These are phyloP conservation scores for Spodoptera frugiperda DNA, from an alignment of 1,140 invertebrate species.

Conservation along the genomic window DNA sequence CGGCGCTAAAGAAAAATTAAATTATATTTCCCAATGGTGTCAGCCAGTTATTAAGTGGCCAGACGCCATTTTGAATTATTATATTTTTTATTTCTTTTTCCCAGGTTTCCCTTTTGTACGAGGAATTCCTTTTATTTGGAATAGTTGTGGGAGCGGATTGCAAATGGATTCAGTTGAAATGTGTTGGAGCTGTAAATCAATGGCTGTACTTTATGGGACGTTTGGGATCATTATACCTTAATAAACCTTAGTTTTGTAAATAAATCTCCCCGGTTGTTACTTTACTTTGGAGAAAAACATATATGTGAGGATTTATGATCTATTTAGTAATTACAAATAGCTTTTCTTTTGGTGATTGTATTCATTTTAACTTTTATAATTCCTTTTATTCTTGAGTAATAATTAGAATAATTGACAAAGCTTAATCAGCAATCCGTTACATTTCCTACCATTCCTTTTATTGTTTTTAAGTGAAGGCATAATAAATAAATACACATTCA, in stretches of 20 bases:
- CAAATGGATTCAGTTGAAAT: slow-evolving; percentile 71
- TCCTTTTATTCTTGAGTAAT: neutral
- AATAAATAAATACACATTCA: no score
- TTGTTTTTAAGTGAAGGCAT: no score
- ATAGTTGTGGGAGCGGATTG: slow-evolving; percentile 77
- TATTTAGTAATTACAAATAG: slow-evolving; percentile 20
- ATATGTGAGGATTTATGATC: slow-evolving; percentile 3
- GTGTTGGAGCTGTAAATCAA: slow-evolving; percentile 68
- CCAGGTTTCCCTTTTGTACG: slow-evolving; percentile 77
- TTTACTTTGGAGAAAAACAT: slow-evolving; percentile 20
- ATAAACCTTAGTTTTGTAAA: slow-evolving; percentile 45
- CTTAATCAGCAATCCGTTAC: no score
- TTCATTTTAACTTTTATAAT: neutral
- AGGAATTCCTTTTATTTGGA: slow-evolving; percentile 81
- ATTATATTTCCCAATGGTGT: slow-evolving; percentile 87
- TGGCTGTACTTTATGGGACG: slow-evolving; percentile 60
- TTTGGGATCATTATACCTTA: slow-evolving; percentile 61
- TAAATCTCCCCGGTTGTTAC: slow-evolving; percentile 27
- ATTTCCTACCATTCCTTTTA: no score
- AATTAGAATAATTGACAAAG: neutral
- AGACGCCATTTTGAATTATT: slow-evolving; percentile 86
- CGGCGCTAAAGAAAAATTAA: slow-evolving; percentile 83
- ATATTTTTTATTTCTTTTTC: slow-evolving; percentile 82
- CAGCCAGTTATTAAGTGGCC: slow-evolving; percentile 87
- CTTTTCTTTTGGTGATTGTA: neutral